phyloP scores from a whole-genome alignment of 2,888 invertebrate genomes.

The Cryptocheilus praepositus region DNA sequence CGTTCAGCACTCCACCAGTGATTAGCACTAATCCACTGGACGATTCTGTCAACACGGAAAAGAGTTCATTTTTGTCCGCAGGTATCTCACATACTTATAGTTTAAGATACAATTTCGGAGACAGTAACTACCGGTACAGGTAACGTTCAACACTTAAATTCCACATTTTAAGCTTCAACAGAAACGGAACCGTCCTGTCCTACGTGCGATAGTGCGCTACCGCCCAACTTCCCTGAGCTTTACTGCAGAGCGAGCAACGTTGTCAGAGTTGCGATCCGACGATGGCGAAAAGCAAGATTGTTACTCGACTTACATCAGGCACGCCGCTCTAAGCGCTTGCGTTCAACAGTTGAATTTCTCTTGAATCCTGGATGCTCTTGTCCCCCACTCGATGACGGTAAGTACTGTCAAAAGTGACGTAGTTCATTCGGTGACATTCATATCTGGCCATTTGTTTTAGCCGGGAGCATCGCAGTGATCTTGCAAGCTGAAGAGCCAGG shows the following conservation, averaged over 20 bases:
- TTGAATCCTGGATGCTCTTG: conserved; percentile 64
- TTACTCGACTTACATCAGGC: conserved; percentile 61
- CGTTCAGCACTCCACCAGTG: too few species aligned
- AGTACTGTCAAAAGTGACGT: conserved; percentile 23
- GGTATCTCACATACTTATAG: too few species aligned
- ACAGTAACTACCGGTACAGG: neutral
- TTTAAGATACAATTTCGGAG: too few species aligned
- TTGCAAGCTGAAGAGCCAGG: conserved; percentile 34
- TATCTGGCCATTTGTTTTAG: conserved; percentile 53
- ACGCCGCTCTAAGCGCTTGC: conserved; percentile 48
- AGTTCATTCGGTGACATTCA: too few species aligned
- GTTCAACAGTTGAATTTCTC: conserved; percentile 57
- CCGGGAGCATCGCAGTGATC: conserved; percentile 63
- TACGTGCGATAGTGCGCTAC: conserved; percentile 60
- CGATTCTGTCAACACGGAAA: neutral
- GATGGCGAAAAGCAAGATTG: conserved; percentile 60
- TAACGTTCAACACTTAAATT: neutral
- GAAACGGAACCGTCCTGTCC: conserved; percentile 55
- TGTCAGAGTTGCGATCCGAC: conserved; percentile 66
- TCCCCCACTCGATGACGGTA: conserved; percentile 65
- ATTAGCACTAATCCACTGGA: neutral
- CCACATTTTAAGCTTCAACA: conserved; percentile 18
- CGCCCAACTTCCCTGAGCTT: conserved; percentile 57
- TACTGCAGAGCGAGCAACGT: conserved; percentile 63
- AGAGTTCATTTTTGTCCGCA: neutral